Percentiles rank a stretch among this genome's conserved stretches.
Evolutionary conservation across 2,888 invertebrate genomes (phyloP).

Genomic region (Agonopterix subpropinquella): DNA sequence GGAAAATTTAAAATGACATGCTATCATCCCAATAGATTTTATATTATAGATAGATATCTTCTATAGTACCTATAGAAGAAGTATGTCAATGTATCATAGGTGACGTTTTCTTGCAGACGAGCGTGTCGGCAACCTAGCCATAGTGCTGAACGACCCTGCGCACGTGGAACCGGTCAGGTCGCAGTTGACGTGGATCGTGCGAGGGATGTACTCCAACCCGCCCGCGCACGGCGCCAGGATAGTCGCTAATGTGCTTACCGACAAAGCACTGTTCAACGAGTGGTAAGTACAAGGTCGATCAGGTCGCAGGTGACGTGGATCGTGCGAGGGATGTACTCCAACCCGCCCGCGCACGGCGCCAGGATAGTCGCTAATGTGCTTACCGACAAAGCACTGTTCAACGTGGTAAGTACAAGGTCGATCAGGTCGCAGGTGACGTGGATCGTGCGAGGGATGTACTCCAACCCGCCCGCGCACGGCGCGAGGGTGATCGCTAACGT

Average conservation of each 20-base stretch:
- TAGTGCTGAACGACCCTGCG: slow-evolving; percentile 81
- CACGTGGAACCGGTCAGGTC: slow-evolving; percentile 83
- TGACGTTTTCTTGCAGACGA: slow-evolving; percentile 79
- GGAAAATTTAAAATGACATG: no score
- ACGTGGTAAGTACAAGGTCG: slow-evolving; percentile 79
- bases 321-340: background rate
- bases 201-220: slow-evolving; percentile 97
- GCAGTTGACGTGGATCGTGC: slow-evolving; percentile 90
- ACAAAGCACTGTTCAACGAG: slow-evolving; percentile 83
- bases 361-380: slow-evolving; percentile 91
- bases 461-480: slow-evolving; percentile 90
- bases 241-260: slow-evolving; percentile 88
- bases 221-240: slow-evolving; percentile 96
- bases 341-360: slow-evolving; percentile 93
- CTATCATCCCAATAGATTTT: no score
- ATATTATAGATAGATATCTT: no score
- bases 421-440: slow-evolving; percentile 30
- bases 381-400: slow-evolving; percentile 81
- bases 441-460: slow-evolving; percentile 33
- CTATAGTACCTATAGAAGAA: no score
- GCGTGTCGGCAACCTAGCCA: slow-evolving; percentile 92
- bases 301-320: slow-evolving; percentile 51
- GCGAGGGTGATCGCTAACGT: slow-evolving; percentile 92
- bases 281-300: slow-evolving; percentile 76
- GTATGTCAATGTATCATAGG: no score